Base-by-base conservation (phyloP, 2,113 vertebrate species). In the Cochlearius cochlearius region DNA sequence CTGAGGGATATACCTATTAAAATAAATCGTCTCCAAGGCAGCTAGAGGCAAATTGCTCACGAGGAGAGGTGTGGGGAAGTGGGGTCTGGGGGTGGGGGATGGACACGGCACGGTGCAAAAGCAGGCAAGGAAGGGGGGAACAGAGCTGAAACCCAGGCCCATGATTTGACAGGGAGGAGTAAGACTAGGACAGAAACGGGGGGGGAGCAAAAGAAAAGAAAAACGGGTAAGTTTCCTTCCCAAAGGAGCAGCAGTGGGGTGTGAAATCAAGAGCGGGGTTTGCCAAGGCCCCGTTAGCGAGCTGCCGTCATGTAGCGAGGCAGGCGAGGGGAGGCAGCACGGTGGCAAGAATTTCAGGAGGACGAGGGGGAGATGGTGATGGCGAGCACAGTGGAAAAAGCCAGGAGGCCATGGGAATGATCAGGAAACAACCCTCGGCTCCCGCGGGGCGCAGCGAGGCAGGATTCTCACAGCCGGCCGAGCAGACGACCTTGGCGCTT, bases 251-350 rank as follows among this genome's bases (percentile, higher is more conserved):
- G 56, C 49, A 47, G 53, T 7, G 58, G 36, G 21, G 30, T 64
- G 53, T 76, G 67, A 79, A 86, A 83, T 72, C 15, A 47, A 60
- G 58, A 79, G 49, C 0, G 0, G 13, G 20, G 18, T 56, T 81
- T 85, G 53, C 29, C 1, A 2, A 75, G 52, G 50, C 21, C 60
- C 63, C 0, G 0, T 36, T 25, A 84, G 59, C 0, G 1, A 79
- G 25, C 30, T 66, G 53, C 69, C 3, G 0, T 45, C 0, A 0
- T 27, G 38, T 3, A 13, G 27, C 1, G 14, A 58, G 23, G n/a
- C 34, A 22, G 53, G 49, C 0, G 7, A 73, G 71, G 53, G 58
- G 29, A 84, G 19, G 50, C 58, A 81, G 50, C 2, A 0, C 2
- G 3, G 72, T 11, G 27, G 50, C 2, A 1, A 56, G 39, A 26